Evolutionary conservation across 2,888 invertebrate species (phyloP), one percentile per base, ranked within the genome.

Genomic region (Leptopilina drosophilae): DNA sequence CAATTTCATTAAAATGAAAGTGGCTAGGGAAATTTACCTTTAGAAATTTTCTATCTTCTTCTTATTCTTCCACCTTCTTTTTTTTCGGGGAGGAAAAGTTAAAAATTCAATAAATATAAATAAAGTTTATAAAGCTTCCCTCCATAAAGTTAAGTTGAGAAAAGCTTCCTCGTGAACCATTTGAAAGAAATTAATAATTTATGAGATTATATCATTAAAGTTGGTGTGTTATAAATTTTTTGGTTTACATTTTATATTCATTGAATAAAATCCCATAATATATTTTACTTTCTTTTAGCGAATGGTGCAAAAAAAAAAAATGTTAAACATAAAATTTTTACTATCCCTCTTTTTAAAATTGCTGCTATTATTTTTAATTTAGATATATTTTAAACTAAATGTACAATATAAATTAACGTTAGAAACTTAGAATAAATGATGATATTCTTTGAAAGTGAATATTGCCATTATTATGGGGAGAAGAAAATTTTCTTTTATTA

Each of bases 201-300:
- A 59, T n/a, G n/a, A 59, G 20, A 20, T 62, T 62, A 62, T 62
- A 15, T 62, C 62, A 62, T 62, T 62, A 62, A 62, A 62, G n/a
- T 62, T 62, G 62, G 62, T 62, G 62, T 62, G 62, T 62, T 20
- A 20, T 62, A 62, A 62, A 62, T 62, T 62, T 49, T 62, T 62
- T 62, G 62, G 15, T 62, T 62, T 62, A 62, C 62, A 62, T 62
- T 62, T 62, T 62, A 62, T 62, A 62, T 62, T 62, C 62, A 62
- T 62, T 62, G 62, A 62, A 62, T 62, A 62, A 62, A 15, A 62
- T 20, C 42, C 62, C 62, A 62, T 62, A 62, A 62, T 62, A 62
- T 62, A 20, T 62, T 62, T 62, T 62, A 62, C 62, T 9, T n/a
- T 20, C 20, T 62, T 9, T 20, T 62, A 9, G 20, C 5, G 20